Percentiles rank a stretch among this genome's conserved stretches.
These are phyloP conservation scores for Macroramphosus scolopax DNA, from an alignment of 2,797 vertebrate genomes.

Conservation along the genomic window DNA sequence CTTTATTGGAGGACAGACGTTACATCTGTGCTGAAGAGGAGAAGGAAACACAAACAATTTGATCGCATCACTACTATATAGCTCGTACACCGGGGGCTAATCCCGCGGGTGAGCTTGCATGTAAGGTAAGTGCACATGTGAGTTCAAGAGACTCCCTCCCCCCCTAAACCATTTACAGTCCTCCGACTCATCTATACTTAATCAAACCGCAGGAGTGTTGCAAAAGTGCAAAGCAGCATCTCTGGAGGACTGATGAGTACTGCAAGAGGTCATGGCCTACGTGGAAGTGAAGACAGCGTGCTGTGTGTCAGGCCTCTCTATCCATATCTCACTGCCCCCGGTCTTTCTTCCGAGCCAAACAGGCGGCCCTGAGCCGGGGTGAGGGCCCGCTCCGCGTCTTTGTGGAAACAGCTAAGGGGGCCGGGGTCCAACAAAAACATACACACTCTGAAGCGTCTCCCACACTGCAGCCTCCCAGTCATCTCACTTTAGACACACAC, in stretches of 20 bases:
- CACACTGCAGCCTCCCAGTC: conserved; percentile 61
- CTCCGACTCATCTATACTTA: conserved; percentile 11
- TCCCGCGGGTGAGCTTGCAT: too few relatives aligned
- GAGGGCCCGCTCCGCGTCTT: conserved; percentile 49
- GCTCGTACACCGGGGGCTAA: not conserved
- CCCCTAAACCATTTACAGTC: not conserved
- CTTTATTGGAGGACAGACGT: conserved; percentile 55
- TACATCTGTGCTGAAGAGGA: conserved; percentile 39
- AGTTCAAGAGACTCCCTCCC: not conserved
- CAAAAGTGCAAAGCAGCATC: conserved; percentile 21
- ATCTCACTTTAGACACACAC: conserved; percentile 61
- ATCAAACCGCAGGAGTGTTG: conserved; percentile 36
- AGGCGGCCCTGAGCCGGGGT: conserved; percentile 44
- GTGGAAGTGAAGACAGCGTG: conserved; percentile 37
- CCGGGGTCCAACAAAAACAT: conserved; percentile 73
- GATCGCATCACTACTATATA: conserved; percentile 19
- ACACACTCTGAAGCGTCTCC: conserved; percentile 55
- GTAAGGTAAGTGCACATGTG: conserved; percentile 19
- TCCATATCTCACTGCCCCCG: conserved; percentile 15
- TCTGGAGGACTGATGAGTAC: conserved; percentile 7
- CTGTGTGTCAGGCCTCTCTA: conserved; percentile 19
- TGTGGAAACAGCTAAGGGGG: conserved; percentile 62
- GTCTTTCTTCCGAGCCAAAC: conserved; percentile 40
- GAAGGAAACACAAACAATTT: conserved; percentile 41
- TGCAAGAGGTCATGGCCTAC: conserved; percentile 23